Evolutionary conservation across 1,140 invertebrate genomes (phyloP).

Genomic region (Anoplophora glabripennis): DNA sequence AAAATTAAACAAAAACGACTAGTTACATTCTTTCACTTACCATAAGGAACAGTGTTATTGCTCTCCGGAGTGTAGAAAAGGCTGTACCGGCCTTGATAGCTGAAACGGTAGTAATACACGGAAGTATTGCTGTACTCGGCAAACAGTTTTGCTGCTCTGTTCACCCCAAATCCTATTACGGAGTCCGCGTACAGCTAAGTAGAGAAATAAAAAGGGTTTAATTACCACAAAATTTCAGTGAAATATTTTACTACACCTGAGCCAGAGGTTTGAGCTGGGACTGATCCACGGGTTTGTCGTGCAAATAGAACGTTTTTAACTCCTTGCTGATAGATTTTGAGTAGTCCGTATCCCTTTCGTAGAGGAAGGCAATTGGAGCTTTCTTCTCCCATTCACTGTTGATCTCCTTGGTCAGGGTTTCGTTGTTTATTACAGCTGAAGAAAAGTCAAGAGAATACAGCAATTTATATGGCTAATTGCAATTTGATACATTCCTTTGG

Average conservation of each 20-base stretch:
- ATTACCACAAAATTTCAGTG: slow-evolving; percentile 14
- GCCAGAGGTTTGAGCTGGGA: slow-evolving; percentile 39
- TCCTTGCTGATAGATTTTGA: slow-evolving; percentile 52
- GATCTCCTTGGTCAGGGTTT: slow-evolving; percentile 47
- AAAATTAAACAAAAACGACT: slow-evolving; percentile 4
- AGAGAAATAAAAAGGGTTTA: slow-evolving; percentile 8
- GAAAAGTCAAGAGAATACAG: slow-evolving; percentile 9
- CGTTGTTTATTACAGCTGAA: slow-evolving; percentile 50
- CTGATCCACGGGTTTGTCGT: slow-evolving; percentile 43
- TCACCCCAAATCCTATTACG: slow-evolving; percentile 51
- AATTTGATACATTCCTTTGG: no score
- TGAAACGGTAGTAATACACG: slow-evolving; percentile 57
- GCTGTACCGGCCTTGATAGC: slow-evolving; percentile 55
- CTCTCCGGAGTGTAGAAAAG: slow-evolving; percentile 50
- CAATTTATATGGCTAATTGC: background rate
- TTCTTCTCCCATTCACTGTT: slow-evolving; percentile 54
- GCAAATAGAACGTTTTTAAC: slow-evolving; percentile 51
- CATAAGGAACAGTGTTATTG: slow-evolving; percentile 36
- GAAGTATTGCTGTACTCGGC: slow-evolving; percentile 47
- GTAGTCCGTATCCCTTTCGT: slow-evolving; percentile 51
- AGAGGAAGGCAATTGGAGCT: slow-evolving; percentile 57
- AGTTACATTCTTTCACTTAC: slow-evolving; percentile 24
- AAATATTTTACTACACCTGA: slow-evolving; percentile 39
- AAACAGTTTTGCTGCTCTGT: slow-evolving; percentile 53
- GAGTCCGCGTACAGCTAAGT: slow-evolving; percentile 52